Percentiles rank a stretch among this genome's conserved stretches.
These are phyloP conservation scores for Tanypteryx hageni DNA, from an alignment of 2,888 invertebrate genomes.

Conservation along the genomic window DNA sequence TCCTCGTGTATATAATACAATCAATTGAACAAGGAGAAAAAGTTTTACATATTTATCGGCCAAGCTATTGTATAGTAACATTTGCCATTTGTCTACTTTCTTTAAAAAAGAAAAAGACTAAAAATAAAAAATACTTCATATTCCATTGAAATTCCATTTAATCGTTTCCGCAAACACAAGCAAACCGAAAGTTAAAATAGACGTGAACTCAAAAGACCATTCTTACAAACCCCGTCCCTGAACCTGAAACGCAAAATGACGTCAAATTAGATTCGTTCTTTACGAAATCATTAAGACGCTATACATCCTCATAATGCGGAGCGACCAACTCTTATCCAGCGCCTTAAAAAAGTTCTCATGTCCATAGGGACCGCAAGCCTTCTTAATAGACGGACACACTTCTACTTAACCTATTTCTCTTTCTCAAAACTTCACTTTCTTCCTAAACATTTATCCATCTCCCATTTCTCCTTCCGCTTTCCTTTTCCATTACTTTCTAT, in stretches of 20 bases:
- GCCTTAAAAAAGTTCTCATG: neutral
- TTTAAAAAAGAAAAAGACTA: too few relatives aligned
- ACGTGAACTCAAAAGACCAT: too few relatives aligned
- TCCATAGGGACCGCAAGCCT: neutral
- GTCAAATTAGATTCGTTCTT: neutral
- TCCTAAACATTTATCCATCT: neutral
- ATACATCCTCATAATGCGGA: neutral
- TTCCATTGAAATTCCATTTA: too few relatives aligned
- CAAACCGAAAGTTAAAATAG: too few relatives aligned
- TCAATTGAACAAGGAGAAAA: too few relatives aligned
- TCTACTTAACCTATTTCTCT: neutral
- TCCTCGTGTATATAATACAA: too few relatives aligned
- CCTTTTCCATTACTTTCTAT: neutral
- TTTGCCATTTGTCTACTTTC: too few relatives aligned
- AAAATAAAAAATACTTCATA: too few relatives aligned
- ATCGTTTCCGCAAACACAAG: too few relatives aligned
- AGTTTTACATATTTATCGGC: too few relatives aligned
- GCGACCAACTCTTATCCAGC: neutral
- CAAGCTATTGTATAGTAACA: too few relatives aligned
- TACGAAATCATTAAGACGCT: neutral
- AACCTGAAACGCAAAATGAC: neutral
- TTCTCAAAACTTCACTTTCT: neutral
- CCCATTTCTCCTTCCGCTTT: neutral
- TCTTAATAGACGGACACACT: neutral
- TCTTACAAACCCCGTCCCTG: too few relatives aligned